These are phyloP conservation scores for Eupithecia abbreviata DNA, from an alignment of 2,888 invertebrate species.

Conservation along the genomic window DNA sequence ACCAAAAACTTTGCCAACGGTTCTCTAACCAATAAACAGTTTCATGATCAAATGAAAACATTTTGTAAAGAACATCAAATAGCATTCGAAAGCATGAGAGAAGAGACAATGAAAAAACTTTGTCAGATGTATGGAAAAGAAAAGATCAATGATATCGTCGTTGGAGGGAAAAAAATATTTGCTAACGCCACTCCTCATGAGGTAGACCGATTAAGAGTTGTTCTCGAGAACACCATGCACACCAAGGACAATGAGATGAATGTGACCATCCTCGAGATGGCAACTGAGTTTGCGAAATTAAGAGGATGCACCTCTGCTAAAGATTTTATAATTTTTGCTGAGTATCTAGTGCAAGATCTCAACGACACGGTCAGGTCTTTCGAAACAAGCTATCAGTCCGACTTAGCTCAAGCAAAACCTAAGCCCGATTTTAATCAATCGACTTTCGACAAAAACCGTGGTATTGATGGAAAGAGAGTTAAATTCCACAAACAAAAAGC, in stretches of 20 bases:
- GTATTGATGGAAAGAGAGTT: neutral
- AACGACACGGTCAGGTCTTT: slow-evolving; percentile 11
- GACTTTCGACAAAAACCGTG: neutral
- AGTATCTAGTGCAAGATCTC: slow-evolving; percentile 19
- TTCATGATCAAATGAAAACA: slow-evolving; percentile 11
- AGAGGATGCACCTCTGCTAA: slow-evolving; percentile 18
- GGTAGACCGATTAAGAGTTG: slow-evolving; percentile 21
- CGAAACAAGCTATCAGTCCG: slow-evolving; percentile 4
- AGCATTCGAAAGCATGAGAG: slow-evolving; percentile 24
- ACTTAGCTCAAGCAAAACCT: slow-evolving; percentile 1
- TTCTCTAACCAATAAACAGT: neutral
- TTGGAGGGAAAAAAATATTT: slow-evolving; percentile 23
- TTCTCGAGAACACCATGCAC: slow-evolving; percentile 16
- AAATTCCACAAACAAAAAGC: neutral
- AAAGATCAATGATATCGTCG: slow-evolving; percentile 10
- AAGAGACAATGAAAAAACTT: slow-evolving; percentile 19
- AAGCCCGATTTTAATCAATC: slow-evolving; percentile 1
- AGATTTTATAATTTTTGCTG: slow-evolving; percentile 20
- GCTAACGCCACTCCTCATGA: slow-evolving; percentile 21
- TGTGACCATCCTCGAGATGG: slow-evolving; percentile 16
- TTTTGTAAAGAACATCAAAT: slow-evolving; percentile 22
- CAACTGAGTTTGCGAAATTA: slow-evolving; percentile 15
- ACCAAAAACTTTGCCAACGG: slow-evolving; percentile 14
- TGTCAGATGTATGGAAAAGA: slow-evolving; percentile 18
- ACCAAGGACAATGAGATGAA: neutral